Percentiles rank a stretch among this genome's conserved stretches.
Conservation (phyloP, 2,797 vertebrate species). For the Phrynocephalus vlangalii region DNA sequence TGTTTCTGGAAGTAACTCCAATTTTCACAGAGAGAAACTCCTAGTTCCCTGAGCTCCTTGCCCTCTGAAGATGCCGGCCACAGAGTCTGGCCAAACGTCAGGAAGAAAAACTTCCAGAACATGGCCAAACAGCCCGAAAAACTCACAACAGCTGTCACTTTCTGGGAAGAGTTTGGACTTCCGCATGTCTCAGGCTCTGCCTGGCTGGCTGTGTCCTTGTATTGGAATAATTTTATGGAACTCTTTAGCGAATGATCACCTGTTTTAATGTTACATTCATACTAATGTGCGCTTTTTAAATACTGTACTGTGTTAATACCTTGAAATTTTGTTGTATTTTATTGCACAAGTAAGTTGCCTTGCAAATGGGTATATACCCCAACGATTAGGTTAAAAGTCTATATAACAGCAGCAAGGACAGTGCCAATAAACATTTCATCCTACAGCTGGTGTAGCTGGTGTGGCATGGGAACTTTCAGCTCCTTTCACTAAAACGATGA, state of each 20-base stretch:
- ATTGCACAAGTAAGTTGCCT: not conserved
- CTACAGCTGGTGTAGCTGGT: not conserved
- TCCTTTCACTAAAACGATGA: not conserved
- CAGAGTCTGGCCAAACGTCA: too few species aligned
- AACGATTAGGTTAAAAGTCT: too few species aligned
- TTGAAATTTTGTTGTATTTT: not conserved
- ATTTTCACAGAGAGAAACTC: too few species aligned
- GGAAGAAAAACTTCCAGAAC: too few species aligned
- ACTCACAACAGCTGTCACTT: not conserved
- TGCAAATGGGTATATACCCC: too few species aligned
- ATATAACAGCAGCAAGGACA: not conserved
- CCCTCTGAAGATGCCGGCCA: too few species aligned
- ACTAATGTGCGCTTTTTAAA: not conserved
- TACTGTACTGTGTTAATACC: not conserved
- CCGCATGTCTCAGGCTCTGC: too few species aligned
- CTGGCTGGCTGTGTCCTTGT: not conserved
- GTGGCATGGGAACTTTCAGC: not conserved
- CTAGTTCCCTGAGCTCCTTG: too few species aligned
- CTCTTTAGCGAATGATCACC: not conserved
- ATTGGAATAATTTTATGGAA: not conserved
- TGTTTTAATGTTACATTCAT: not conserved
- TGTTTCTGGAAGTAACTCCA: not conserved
- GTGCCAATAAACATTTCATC: not conserved
- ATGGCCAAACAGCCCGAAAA: too few species aligned
- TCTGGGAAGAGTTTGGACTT: not conserved